Conservation (phyloP, 1,140 invertebrate genomes). For the Dendroctonus ponderosae region DNA sequence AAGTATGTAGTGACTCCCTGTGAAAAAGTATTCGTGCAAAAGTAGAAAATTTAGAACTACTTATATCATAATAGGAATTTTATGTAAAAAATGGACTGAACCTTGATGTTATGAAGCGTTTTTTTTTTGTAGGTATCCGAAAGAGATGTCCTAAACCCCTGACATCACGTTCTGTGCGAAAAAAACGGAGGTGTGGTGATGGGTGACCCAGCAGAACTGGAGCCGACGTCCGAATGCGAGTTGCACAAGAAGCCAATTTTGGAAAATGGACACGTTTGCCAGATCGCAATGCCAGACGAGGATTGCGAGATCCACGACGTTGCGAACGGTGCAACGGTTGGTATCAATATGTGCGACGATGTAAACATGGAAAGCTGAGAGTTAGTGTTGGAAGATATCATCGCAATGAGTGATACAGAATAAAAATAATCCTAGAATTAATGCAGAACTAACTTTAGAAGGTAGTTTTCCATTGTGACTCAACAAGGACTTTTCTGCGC, state of each 20-base stretch:
- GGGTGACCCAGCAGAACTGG: slow-evolving; percentile 25
- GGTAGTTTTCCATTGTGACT: no score
- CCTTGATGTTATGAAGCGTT: no score
- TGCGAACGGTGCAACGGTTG: slow-evolving; percentile 27
- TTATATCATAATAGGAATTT: no score
- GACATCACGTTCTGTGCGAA: slow-evolving; percentile 48
- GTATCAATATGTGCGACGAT: slow-evolving; percentile 17
- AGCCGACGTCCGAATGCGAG: slow-evolving; percentile 36
- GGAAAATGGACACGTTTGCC: slow-evolving; percentile 41
- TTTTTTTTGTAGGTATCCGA: slow-evolving; percentile 38
- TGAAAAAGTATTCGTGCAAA: no score
- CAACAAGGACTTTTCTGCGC: no score
- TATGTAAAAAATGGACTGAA: no score
- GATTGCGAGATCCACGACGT: slow-evolving; percentile 34
- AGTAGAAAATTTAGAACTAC: no score
- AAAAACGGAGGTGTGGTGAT: slow-evolving; percentile 39
- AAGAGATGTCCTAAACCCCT: slow-evolving; percentile 45
- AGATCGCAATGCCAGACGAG: slow-evolving; percentile 35
- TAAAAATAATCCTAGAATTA: slow-evolving; percentile 9
- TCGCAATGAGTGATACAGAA: slow-evolving; percentile 19
- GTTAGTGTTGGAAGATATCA: slow-evolving; percentile 18
- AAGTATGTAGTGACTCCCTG: no score
- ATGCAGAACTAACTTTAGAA: no score
- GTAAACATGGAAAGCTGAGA: slow-evolving; percentile 24
- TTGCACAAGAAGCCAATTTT: slow-evolving; percentile 33